Evolutionary conservation across 1,140 invertebrate species (phyloP).

Genomic region (Campoletis sonorensis): DNA sequence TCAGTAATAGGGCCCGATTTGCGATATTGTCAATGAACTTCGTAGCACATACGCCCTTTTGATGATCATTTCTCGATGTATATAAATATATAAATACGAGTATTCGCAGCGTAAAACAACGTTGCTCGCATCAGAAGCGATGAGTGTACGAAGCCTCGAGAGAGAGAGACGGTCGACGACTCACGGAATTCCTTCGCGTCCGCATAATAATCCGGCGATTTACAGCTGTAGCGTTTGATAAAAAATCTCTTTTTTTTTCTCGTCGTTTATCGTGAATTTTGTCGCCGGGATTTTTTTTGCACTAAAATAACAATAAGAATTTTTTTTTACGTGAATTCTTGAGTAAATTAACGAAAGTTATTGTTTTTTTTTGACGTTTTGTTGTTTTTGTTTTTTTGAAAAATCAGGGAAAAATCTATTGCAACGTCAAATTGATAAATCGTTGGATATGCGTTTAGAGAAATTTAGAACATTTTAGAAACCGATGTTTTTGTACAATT

Average conservation of each 20-base stretch:
- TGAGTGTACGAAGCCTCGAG: neutral
- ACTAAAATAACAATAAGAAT: too few relatives aligned
- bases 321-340: too few relatives aligned
- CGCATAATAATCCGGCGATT: neutral
- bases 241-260: neutral
- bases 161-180: neutral
- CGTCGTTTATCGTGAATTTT: neutral
- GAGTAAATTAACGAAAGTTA: too few relatives aligned
- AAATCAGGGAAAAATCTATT: too few relatives aligned
- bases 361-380: too few relatives aligned
- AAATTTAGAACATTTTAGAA: conserved; percentile 31
- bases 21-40: too few relatives aligned
- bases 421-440: too few relatives aligned
- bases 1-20: too few relatives aligned
- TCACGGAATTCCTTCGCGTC: conserved; percentile 2
- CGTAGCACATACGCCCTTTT: too few relatives aligned
- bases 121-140: neutral
- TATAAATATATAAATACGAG: neutral
- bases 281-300: neutral
- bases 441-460: too few relatives aligned
- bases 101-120: neutral
- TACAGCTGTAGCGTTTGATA: neutral
- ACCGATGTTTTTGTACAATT: conserved; percentile 14
- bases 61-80: neutral
- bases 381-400: too few relatives aligned